These are phyloP conservation scores for Napeogenes inachia DNA, from an alignment of 2,888 invertebrate species.

Conservation along the genomic window DNA sequence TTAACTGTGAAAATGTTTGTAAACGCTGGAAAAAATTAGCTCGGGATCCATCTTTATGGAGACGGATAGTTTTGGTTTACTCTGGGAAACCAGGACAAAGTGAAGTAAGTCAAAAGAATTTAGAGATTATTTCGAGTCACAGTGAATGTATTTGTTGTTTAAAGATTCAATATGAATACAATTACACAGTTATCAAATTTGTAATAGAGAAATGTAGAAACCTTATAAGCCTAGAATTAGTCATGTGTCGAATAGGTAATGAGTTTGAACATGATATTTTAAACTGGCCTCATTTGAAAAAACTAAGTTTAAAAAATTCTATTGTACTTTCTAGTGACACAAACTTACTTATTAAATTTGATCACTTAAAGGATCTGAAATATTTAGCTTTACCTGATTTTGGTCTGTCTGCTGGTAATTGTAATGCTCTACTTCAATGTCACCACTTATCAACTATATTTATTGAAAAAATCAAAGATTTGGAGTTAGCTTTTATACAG, in stretches of 20 bases:
- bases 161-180: conserved; percentile 62
- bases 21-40: conserved; percentile 57
- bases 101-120: conserved; percentile 50
- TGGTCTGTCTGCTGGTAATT: conserved; percentile 56
- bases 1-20: conserved; percentile 59
- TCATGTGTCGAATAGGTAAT: conserved; percentile 63
- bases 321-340: conserved; percentile 43
- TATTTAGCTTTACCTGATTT: conserved; percentile 62
- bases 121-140: conserved; percentile 53
- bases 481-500: conserved; percentile 51
- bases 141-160: conserved; percentile 50
- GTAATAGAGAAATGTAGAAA: conserved; percentile 55
- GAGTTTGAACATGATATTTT: conserved; percentile 54
- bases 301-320: conserved; percentile 63
- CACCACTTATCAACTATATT: conserved; percentile 55
- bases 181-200: conserved; percentile 50
- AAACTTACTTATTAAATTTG: conserved; percentile 52
- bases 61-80: conserved; percentile 49
- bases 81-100: conserved; percentile 60
- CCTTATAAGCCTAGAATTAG: conserved; percentile 57
- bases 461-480: conserved; percentile 63
- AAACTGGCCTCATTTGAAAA: conserved; percentile 56
- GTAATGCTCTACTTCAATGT: conserved; percentile 54
- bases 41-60: conserved; percentile 56
- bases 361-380: conserved; percentile 52